These are phyloP conservation scores for Todiramphus saurophagus DNA, from an alignment of 2,113 vertebrate genomes.

Conservation along the genomic window DNA sequence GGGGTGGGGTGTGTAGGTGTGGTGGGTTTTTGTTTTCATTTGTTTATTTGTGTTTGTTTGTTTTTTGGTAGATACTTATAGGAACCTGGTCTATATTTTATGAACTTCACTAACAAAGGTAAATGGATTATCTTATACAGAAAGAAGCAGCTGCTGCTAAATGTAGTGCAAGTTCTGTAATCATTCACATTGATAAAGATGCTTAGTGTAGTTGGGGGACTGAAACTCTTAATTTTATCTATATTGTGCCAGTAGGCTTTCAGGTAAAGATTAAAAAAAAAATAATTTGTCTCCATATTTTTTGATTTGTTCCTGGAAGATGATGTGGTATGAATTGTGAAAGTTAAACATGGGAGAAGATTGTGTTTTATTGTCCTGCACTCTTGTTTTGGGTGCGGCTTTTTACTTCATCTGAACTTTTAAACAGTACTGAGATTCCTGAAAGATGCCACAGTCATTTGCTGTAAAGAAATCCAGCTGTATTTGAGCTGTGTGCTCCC, in stretches of 20 bases:
- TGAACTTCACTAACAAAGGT: neutral
- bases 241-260: neutral
- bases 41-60: neutral
- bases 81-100: neutral
- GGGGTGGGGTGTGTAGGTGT: too few relatives aligned
- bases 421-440: neutral
- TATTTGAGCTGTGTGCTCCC: neutral
- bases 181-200: fast-evolving
- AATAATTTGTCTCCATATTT: too few relatives aligned
- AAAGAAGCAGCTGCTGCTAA: neutral
- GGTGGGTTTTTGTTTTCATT: neutral
- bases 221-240: neutral
- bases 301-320: neutral
- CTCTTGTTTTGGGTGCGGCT: neutral
- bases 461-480: neutral
- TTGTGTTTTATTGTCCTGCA: neutral
- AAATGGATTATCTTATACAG: neutral
- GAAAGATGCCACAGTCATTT: fast-evolving
- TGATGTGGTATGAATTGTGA: neutral
- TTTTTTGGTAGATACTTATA: too few relatives aligned
- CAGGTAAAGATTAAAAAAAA: neutral
- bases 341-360: neutral
- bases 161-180: neutral
- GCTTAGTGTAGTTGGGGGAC: neutral
- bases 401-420: neutral